These are phyloP conservation scores for Zaprionus ghesquierei DNA, from an alignment of 1,140 invertebrate genomes.

Conservation along the genomic window DNA sequence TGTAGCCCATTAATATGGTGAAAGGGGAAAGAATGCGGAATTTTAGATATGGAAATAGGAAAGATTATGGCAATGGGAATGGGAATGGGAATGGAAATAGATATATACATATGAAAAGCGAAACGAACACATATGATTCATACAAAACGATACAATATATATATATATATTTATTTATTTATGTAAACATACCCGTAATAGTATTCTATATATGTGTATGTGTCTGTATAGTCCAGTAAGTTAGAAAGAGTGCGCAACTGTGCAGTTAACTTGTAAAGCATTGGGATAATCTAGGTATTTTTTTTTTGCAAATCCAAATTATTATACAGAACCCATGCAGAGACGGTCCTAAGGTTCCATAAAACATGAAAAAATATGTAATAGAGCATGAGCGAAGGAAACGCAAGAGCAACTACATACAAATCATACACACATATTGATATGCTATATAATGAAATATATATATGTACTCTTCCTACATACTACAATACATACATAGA, in stretches of 20 bases:
- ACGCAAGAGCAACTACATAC: slow-evolving; percentile 1
- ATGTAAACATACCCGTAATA: neutral
- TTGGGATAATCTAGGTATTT: slow-evolving; percentile 2
- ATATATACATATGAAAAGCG: slow-evolving; percentile 20
- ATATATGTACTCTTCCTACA: neutral
- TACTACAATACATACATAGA: neutral
- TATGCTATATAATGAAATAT: slow-evolving; percentile 39
- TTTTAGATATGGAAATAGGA: neutral
- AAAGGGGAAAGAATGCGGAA: neutral
- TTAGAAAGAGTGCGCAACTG: neutral
- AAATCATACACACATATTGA: slow-evolving; percentile 25
- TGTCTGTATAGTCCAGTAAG: neutral
- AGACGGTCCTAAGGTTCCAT: slow-evolving; percentile 48
- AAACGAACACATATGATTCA: neutral
- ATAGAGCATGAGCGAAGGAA: neutral
- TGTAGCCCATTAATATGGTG: slow-evolving; percentile 4
- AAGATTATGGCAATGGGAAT: neutral
- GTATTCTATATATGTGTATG: neutral
- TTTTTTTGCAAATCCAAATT: slow-evolving; percentile 1
- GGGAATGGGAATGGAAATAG: neutral
- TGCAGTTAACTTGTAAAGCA: neutral
- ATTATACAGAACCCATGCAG: slow-evolving; percentile 7
- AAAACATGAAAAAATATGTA: neutral
- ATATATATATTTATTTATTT: too few relatives aligned
- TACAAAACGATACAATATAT: neutral